Base-by-base conservation (phyloP, 2,797 vertebrate genomes). In the Semotilus atromaculatus region DNA sequence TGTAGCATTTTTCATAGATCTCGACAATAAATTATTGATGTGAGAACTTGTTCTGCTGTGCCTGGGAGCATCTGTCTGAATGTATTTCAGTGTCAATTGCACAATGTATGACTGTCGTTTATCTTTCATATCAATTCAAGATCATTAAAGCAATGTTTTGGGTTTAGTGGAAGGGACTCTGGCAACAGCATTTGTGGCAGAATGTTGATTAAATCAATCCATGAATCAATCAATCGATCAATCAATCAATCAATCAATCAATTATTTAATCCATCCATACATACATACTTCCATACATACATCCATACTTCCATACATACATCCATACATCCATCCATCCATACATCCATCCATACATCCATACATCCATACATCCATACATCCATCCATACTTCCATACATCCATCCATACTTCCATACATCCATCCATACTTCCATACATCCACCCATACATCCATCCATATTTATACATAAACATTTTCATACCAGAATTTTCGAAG, bases 271-370 rank as follows among this genome's bases (percentile, higher is more conserved):
- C 48, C 2, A 51, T 45, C 43, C 6, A 51, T 4, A 3, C 43
- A 45, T 45, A 1, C 43, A 43, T 43, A 36, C 38, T 8, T 38
- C 40, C 9, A 43, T 43, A 9, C 40, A 43, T 9, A 2, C 40
- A 43, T 11, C 11, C 11, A 48, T 48, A 1, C 45, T 16, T 43
- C 0, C 40, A 43, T 43, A 0, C 43, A 45, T 45, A 0, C 43
- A 14, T 18, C 0, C 45, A 5, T 48, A 1, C 4, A 48, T 18
- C 0, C 45, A 6, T 16, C 1, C 21, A 23, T 3, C 0, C 21
- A 55, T 18, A 3, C 45, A 18, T 51, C 0, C 5, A 48, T 48
- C 0, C 14, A 16, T 45, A 0, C 45, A 16, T 14, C 1, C 6
- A n/a, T n/a, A n/a, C n/a, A n/a, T n/a, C n/a, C n/a, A 8, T 2